Conservation (phyloP, 1,140 invertebrate species). For the Streblospio benedicti region DNA sequence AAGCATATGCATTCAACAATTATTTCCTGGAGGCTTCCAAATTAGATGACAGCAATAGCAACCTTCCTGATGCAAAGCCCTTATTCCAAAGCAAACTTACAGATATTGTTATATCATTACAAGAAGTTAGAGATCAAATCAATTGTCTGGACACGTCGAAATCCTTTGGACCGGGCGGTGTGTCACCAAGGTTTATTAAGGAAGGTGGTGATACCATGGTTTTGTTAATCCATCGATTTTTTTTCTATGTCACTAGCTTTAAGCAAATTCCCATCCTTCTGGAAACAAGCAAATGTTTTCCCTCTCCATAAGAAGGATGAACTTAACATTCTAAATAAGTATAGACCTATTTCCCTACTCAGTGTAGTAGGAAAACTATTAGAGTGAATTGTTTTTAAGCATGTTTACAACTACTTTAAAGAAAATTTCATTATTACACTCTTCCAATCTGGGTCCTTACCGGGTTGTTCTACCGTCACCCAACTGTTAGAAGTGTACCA, state of each 20-base stretch:
- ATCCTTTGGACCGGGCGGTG: neutral
- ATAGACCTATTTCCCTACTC: constrained; percentile 7
- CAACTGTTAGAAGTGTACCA: neutral
- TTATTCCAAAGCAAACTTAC: no score
- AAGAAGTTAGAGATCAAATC: no score
- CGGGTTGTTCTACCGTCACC: neutral
- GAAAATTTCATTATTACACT: neutral
- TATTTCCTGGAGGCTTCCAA: no score
- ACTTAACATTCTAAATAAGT: neutral
- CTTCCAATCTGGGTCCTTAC: neutral
- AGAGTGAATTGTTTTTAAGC: neutral
- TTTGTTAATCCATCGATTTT: neutral
- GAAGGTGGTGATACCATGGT: neutral
- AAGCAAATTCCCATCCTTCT: neutral
- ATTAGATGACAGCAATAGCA: no score
- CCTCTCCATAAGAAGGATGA: neutral
- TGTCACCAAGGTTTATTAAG: neutral
- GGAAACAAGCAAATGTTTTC: neutral
- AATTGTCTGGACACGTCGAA: neutral
- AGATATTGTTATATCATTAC: no score
- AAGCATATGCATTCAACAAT: no score
- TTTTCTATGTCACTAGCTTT: neutral
- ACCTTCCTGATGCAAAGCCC: no score
- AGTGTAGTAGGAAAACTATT: constrained; percentile 2
- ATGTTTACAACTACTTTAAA: neutral